These are phyloP conservation scores for Tenthredo distinguenda DNA, from an alignment of 2,888 invertebrate genomes.

Conservation along the genomic window DNA sequence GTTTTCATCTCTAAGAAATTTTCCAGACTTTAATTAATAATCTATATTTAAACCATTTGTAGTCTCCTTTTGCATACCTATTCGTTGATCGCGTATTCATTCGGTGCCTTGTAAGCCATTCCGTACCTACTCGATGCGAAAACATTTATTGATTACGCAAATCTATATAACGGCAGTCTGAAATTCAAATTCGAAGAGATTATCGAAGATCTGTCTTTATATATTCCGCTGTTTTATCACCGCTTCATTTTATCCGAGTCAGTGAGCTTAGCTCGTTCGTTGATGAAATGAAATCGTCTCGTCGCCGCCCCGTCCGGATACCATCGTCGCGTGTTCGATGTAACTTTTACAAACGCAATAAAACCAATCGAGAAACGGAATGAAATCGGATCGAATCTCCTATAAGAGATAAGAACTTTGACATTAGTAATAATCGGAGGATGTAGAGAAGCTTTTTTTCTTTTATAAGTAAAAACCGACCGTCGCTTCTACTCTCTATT, in stretches of 20 bases:
- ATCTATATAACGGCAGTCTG: not conserved
- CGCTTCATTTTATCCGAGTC: slow-evolving; percentile 15
- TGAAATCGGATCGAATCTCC: not conserved
- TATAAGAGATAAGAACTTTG: not conserved
- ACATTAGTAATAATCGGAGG: slow-evolving; percentile 12
- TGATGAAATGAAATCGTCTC: slow-evolving; percentile 33
- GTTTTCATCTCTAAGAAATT: slow-evolving; percentile 46
- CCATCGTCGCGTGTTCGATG: slow-evolving; percentile 9
- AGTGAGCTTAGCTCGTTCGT: slow-evolving; percentile 17
- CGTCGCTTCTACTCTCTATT: not conserved
- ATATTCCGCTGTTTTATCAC: slow-evolving; percentile 16
- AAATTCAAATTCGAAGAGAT: slow-evolving; percentile 32
- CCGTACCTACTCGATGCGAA: slow-evolving; percentile 24
- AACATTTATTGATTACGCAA: slow-evolving; percentile 33
- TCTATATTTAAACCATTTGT: slow-evolving; percentile 41
- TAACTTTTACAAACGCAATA: slow-evolving; percentile 12
- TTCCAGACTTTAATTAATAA: slow-evolving; percentile 48
- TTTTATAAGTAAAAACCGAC: not conserved
- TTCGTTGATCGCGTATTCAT: not conserved
- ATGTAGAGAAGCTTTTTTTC: not conserved
- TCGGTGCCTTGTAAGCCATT: not conserved
- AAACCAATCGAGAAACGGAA: slow-evolving; percentile 27
- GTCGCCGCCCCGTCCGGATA: not conserved
- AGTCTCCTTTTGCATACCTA: not conserved
- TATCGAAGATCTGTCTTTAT: slow-evolving; percentile 18